A percentile compares a stretch with the other conserved stretches of the same genome.
Conservation (phyloP, 2,888 invertebrate genomes). For the Papilio elwesi region DNA sequence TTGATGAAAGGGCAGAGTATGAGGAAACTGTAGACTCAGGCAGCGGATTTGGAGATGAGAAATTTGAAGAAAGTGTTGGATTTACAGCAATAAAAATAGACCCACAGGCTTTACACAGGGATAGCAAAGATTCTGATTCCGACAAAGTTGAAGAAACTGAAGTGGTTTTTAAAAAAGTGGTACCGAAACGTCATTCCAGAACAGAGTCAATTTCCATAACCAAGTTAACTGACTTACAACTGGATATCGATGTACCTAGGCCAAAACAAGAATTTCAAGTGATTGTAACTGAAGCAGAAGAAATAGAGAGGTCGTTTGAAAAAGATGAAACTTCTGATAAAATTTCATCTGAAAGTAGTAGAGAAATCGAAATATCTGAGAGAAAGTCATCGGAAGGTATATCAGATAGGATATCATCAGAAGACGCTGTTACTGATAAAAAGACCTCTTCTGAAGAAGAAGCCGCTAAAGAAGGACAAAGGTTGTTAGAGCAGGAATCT, state of each 20-base stretch:
- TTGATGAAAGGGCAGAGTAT: constrained; percentile 80
- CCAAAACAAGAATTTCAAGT: constrained; percentile 77
- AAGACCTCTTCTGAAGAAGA: constrained; percentile 81
- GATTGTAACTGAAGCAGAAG: constrained; percentile 79
- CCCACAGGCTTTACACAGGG: constrained; percentile 60
- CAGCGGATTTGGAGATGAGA: constrained; percentile 81
- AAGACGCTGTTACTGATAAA: constrained; percentile 81
- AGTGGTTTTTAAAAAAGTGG: constrained; percentile 74
- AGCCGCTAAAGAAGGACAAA: constrained; percentile 58
- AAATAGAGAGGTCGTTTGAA: constrained; percentile 72
- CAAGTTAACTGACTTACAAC: constrained; percentile 72
- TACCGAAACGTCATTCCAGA: constrained; percentile 77
- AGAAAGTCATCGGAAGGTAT: constrained; percentile 80
- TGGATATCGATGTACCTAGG: constrained; percentile 61
- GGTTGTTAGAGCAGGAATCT: constrained; percentile 49
- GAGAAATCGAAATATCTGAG: constrained; percentile 80
- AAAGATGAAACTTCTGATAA: constrained; percentile 79
- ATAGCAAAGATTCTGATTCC: constrained; percentile 72
- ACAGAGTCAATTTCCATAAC: constrained; percentile 78
- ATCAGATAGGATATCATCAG: constrained; percentile 80
- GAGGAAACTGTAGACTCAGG: constrained; percentile 79
- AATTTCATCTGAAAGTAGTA: constrained; percentile 81
- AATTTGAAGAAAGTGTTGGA: constrained; percentile 78
- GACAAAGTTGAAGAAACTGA: constrained; percentile 68
- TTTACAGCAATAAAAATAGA: constrained; percentile 75